Evolutionary conservation across 2,113 vertebrate genomes (phyloP), one percentile per base, ranked within the genome.

Genomic region (Ceyx margarethae): DNA sequence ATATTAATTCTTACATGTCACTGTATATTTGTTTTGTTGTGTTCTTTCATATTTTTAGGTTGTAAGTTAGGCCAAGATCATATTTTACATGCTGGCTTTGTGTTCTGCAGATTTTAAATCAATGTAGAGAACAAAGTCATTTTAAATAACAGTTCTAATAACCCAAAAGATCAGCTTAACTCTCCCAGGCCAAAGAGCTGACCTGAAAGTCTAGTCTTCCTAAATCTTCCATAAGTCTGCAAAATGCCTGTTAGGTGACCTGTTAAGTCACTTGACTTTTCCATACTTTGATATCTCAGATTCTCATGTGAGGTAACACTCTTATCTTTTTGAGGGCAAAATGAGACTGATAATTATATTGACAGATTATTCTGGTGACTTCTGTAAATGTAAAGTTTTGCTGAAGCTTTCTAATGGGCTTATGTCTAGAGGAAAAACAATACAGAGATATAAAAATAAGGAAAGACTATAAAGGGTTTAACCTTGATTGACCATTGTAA

Each of bases 181-280:
- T 84, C 28, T 91, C 43, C 11, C 45, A 74, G 35, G n/a, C n/a
- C 53, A 68, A 75, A 71, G 13, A 81, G 21, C 53, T 81, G 29
- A 67, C 42, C 54, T 75, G 35, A 81, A 90, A 91, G 28, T 48
- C 26, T 42, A 28, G 48, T 50, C 23, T 90, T 89, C 57, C 46
- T 61, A 91, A 75, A 91, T 67, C 82, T 85, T 62, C 20, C 10
- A 6, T 13, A 66, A 64, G 54, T 68, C 69, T 76, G 51, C 37
- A 85, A 84, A 81, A 85, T 75, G 54, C 16, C 33, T 81, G 28
- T 37, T 81, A 50, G 45, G 35, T 73, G 66, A 86, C 21, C 28
- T 85, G 69, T 67, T 85, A 90, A 88, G 21, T 58, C 73, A 61
- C 17, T 81, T 84, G 81, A 72, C n/a, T 72, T 91, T 73, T 94